phyloP scores from a whole-genome alignment of 2,113 vertebrate species.

The Protobothrops mucrosquamatus region DNA sequence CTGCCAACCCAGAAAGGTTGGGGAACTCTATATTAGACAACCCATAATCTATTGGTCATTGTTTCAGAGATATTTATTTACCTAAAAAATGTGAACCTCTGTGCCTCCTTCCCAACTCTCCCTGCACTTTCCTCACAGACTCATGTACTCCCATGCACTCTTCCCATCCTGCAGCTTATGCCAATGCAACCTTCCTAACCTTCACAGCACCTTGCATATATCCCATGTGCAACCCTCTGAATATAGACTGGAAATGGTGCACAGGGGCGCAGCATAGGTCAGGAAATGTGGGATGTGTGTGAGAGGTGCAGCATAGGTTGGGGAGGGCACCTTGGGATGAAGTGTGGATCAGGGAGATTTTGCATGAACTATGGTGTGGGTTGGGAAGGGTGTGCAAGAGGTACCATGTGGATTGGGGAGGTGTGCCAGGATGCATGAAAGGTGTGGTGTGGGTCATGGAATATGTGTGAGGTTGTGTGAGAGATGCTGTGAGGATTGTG shows the following conservation, averaged over 20 bases:
- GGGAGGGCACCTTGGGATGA: background rate
- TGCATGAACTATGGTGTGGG: background rate
- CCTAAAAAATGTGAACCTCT: background rate
- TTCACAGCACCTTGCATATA: too few relatives aligned
- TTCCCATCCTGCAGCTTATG: background rate
- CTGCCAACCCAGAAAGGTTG: too few relatives aligned
- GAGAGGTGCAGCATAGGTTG: background rate
- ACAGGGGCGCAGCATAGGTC: too few relatives aligned
- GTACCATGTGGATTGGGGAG: background rate
- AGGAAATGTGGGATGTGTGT: background rate
- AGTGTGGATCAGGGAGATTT: background rate
- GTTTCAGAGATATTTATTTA: background rate
- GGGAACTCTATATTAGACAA: too few relatives aligned
- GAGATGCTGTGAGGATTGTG: background rate
- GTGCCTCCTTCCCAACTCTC: background rate
- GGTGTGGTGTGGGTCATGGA: background rate
- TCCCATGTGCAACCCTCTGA: too few relatives aligned
- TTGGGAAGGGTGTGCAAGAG: background rate
- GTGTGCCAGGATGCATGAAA: background rate
- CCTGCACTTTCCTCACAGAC: background rate
- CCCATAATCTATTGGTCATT: too few relatives aligned
- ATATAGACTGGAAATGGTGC: too few relatives aligned
- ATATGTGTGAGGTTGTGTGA: background rate
- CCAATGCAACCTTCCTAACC: too few relatives aligned
- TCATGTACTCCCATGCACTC: background rate